phyloP scores from a whole-genome alignment of 2,113 vertebrate species.

The Struthidea cinerea region DNA sequence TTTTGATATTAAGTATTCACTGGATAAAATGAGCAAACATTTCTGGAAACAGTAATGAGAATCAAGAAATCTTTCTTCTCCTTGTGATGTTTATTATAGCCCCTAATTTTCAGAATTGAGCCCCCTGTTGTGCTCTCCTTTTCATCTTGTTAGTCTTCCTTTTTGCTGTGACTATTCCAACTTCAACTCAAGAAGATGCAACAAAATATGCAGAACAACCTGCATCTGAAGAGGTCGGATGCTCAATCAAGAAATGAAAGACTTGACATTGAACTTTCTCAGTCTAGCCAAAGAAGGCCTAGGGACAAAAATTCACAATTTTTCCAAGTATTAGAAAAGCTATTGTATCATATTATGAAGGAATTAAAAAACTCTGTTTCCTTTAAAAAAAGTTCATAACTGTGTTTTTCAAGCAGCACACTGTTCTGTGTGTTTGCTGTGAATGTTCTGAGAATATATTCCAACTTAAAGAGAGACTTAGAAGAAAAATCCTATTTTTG shows the following conservation, averaged over 20 bases:
- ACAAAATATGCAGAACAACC: background rate
- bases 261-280: background rate
- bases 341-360: background rate
- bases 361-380: background rate
- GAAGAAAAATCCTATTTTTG: background rate
- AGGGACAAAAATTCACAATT: background rate
- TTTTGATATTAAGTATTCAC: background rate
- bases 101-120: background rate
- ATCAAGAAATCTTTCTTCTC: background rate
- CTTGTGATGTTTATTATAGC: background rate
- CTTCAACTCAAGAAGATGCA: background rate
- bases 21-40: background rate
- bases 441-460: background rate
- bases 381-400: background rate
- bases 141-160: background rate
- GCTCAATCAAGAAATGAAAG: background rate
- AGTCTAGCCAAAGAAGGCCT: background rate
- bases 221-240: background rate
- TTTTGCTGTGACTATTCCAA: background rate
- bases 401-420: background rate
- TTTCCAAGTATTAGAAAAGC: background rate
- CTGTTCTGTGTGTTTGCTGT: background rate
- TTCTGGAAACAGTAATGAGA: background rate
- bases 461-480: background rate
- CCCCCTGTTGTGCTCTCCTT: background rate